Evolutionary conservation across 1,140 invertebrate species (phyloP).

Genomic region (Trypoxylus dichotomus): DNA sequence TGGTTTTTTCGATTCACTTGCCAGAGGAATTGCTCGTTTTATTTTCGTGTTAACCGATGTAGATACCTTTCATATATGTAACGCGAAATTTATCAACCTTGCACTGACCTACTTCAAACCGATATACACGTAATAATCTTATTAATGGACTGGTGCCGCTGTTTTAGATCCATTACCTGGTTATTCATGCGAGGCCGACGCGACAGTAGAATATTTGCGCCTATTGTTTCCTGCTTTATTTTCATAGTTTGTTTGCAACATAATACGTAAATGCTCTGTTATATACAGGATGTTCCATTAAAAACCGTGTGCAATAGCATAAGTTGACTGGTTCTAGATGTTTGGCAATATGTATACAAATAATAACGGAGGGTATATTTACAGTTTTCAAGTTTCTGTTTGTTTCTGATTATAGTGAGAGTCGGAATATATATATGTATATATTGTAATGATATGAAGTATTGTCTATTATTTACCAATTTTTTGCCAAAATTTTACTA

Average conservation of each 20-base stretch:
- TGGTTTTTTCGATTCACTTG: not conserved
- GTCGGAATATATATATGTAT: too few species aligned
- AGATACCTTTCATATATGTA: not conserved
- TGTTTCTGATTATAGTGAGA: too few species aligned
- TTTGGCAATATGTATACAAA: too few species aligned
- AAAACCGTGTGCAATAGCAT: too few species aligned
- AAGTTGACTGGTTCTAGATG: too few species aligned
- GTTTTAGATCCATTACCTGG: slow-evolving; percentile 1
- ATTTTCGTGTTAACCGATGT: not conserved
- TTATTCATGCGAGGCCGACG: not conserved
- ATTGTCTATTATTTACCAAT: too few species aligned
- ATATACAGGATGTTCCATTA: too few species aligned
- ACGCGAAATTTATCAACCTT: slow-evolving; percentile 18
- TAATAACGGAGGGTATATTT: too few species aligned
- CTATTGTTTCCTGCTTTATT: too few species aligned
- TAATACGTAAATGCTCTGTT: not conserved
- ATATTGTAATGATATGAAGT: too few species aligned
- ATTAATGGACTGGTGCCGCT: not conserved
- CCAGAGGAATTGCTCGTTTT: not conserved
- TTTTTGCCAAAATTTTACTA: too few species aligned
- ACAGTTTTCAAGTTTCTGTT: too few species aligned
- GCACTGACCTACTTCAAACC: slow-evolving; percentile 8
- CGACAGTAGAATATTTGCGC: not conserved
- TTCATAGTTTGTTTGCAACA: not conserved
- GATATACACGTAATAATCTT: not conserved